Evolutionary conservation across 2,113 vertebrate genomes (phyloP).

Genomic region (Tupaia tana): DNA sequence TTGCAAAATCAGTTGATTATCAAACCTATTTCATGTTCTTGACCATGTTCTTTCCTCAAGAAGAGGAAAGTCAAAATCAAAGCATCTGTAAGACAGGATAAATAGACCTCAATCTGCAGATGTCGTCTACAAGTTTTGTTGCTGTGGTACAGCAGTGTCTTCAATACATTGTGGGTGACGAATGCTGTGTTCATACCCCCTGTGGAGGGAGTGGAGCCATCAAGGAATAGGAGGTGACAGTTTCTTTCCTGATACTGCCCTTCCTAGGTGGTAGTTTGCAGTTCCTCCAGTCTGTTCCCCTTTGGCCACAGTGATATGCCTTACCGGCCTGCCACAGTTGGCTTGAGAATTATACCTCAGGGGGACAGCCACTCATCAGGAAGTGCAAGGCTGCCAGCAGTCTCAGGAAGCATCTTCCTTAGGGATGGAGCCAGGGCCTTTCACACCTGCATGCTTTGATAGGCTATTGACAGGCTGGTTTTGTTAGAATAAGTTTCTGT

Average conservation of each 20-base stretch:
- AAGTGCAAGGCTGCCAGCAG: not conserved
- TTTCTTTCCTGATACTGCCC: not conserved
- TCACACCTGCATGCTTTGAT: not conserved
- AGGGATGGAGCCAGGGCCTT: not conserved
- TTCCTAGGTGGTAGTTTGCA: not conserved
- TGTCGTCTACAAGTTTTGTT: accelerated
- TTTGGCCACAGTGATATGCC: not conserved
- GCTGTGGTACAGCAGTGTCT: accelerated
- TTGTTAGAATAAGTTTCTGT: not conserved
- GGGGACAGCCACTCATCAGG: not conserved
- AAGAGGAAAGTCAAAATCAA: not conserved
- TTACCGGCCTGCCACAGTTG: not conserved
- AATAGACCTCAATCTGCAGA: not conserved
- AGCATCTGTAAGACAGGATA: not conserved
- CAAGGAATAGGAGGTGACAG: accelerated
- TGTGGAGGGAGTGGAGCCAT: no score
- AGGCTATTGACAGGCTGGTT: not conserved
- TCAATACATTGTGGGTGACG: not conserved
- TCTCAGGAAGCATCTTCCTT: not conserved
- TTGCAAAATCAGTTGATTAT: not conserved
- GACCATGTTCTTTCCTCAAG: not conserved
- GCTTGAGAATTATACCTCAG: not conserved
- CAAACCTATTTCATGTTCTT: not conserved
- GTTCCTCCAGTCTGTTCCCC: not conserved
- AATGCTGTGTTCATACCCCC: not conserved